phyloP scores from a whole-genome alignment of 2,797 vertebrate species.

The Crypturellus tataupa region DNA sequence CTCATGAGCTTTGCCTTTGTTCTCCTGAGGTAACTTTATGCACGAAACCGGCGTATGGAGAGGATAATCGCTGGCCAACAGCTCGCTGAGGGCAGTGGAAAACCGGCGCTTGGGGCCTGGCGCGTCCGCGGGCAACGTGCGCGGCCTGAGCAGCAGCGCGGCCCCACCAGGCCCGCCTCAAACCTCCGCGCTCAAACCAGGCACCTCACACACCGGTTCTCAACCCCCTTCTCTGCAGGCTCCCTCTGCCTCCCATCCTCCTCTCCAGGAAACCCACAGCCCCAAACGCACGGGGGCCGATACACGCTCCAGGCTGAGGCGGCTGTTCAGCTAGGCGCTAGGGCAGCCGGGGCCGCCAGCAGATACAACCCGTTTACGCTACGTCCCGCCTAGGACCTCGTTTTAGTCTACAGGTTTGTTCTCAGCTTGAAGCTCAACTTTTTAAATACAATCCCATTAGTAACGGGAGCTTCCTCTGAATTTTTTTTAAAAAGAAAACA shows the following conservation, averaged over 20 bases:
- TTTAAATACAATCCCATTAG: not conserved
- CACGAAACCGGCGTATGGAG: slow-evolving; percentile 14
- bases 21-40: not conserved
- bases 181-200: not conserved
- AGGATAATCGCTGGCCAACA: slow-evolving; percentile 28
- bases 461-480: not conserved
- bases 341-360: not conserved
- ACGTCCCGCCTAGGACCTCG: not conserved
- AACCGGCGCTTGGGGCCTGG: not conserved
- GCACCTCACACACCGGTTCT: not conserved
- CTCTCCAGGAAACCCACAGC: not conserved
- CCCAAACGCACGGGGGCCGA: not conserved
- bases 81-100: slow-evolving; percentile 52
- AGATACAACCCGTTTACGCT: slow-evolving; percentile 14
- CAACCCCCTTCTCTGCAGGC: not conserved
- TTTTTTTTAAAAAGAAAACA: not conserved
- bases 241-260: no score
- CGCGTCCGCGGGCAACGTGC: not conserved
- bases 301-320: not conserved
- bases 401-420: not conserved
- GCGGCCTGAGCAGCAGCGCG: not conserved
- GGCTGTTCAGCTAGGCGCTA: not conserved
- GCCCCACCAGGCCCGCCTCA: slow-evolving; percentile 32
- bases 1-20: not conserved
- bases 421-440: not conserved